Percentiles rank a stretch among this genome's conserved stretches.
These are phyloP conservation scores for Parascotia fuliginaria DNA, from an alignment of 2,888 invertebrate genomes.

Conservation along the genomic window DNA sequence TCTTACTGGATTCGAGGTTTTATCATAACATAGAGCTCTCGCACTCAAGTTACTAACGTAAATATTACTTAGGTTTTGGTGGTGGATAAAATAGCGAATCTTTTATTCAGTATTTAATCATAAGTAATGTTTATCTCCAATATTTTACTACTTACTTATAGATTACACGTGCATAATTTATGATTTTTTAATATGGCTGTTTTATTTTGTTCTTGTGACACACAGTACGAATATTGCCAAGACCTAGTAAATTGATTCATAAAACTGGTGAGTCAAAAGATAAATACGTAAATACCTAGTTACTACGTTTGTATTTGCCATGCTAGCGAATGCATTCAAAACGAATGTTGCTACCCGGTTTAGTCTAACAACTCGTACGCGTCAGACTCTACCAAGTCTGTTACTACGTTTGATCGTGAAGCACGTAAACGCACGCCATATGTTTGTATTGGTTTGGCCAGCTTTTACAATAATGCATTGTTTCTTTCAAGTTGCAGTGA, in stretches of 20 bases:
- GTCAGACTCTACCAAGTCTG: too few species aligned
- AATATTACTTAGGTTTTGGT: slow-evolving; percentile 74
- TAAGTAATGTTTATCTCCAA: slow-evolving; percentile 71
- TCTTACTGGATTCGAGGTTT: slow-evolving; percentile 20
- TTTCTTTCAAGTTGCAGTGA: slow-evolving; percentile 6
- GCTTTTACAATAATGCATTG: not conserved
- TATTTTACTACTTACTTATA: slow-evolving; percentile 64
- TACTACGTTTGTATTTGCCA: too few species aligned
- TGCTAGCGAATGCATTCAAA: too few species aligned
- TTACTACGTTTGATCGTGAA: too few species aligned
- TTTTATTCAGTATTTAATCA: slow-evolving; percentile 74
- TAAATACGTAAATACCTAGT: too few species aligned
- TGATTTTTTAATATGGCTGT: slow-evolving; percentile 55
- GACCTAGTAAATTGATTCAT: too few species aligned
- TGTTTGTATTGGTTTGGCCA: not conserved
- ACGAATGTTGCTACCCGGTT: too few species aligned
- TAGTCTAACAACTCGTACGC: too few species aligned
- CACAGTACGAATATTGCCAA: too few species aligned
- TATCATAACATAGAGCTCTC: slow-evolving; percentile 44
- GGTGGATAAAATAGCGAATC: slow-evolving; percentile 72
- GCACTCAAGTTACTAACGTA: slow-evolving; percentile 64
- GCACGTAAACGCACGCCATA: not conserved
- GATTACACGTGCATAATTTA: slow-evolving; percentile 66
- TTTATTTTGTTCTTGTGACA: slow-evolving; percentile 50
- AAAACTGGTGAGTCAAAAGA: too few species aligned